Evolutionary conservation across 2,888 invertebrate genomes (phyloP), one percentile per base, ranked within the genome.

Genomic region (Dioctria rufipes): DNA sequence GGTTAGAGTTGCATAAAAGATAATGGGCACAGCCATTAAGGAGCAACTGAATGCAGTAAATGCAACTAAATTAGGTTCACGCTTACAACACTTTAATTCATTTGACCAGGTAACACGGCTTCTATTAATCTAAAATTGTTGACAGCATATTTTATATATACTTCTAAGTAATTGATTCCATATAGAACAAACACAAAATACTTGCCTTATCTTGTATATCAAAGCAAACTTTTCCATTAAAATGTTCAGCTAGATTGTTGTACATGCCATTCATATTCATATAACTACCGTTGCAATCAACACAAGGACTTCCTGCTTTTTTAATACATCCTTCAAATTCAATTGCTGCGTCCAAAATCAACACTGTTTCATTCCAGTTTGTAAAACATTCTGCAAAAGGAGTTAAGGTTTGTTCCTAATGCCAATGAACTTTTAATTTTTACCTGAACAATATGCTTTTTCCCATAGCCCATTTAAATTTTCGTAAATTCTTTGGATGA

Each of bases 41-140:
- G 25, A n/a, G 2, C n/a, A 67, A 25, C 67, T 67, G 3, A 67
- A 5, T 46, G 46, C 13, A 6, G 43, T 13, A 43, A 67, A 67
- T 4, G 42, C 13, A 13, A 43, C 11, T 67, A 67, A 66, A 80
- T 80, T 80, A 60, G 43, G 46, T 6, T 75, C 65, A 11, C 80
- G 69, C 51, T 79, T 69, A 58, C 80, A 82, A 49, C 82, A 82
- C 4, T 81, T 81, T 69, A 82, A 80, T 3, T 60, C 69, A 80
- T 81, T 81, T 39, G 82, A 82, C 83, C 83, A 83, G 4, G 43
- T 13, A 9, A 49, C 65, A 37, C 82, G 73, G 6, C 80, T 83
- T 71, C 82, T 66, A 60, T 83, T 83, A 80, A 83, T 83, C 83
- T 83, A 40, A 11, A 65, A 11, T 54, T 39, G 13, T 13, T n/a